These are phyloP conservation scores for Pangasius mekongensis DNA, from an alignment of 2,797 vertebrate genomes.

Conservation along the genomic window DNA sequence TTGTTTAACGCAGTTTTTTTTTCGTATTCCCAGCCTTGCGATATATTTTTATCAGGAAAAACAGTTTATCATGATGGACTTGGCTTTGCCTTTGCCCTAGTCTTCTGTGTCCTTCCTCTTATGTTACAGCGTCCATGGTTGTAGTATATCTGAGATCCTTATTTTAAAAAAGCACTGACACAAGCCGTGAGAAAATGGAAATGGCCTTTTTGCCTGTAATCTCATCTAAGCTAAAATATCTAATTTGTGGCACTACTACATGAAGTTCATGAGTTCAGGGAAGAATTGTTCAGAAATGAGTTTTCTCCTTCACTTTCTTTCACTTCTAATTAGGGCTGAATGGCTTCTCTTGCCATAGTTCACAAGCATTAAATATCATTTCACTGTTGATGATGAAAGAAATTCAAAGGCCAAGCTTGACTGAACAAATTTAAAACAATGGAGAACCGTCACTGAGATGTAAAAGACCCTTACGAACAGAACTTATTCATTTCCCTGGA, in stretches of 20 bases:
- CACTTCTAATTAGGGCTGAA: constrained; percentile 36
- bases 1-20: background rate
- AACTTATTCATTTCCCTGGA: constrained; percentile 43
- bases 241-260: background rate
- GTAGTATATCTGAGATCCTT: background rate
- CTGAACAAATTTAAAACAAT: constrained; percentile 35
- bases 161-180: constrained; percentile 13
- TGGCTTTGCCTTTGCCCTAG: constrained; percentile 11
- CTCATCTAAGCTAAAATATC: constrained; percentile 20
- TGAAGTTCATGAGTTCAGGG: constrained; percentile 12
- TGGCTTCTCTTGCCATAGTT: constrained; percentile 8
- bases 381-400: constrained; percentile 32
- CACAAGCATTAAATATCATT: constrained; percentile 12
- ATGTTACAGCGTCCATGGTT: background rate
- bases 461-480: constrained; percentile 37
- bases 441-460: background rate
- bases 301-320: background rate
- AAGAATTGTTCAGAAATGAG: constrained; percentile 1
- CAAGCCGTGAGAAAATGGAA: constrained; percentile 45
- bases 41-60: constrained; percentile 4
- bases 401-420: constrained; percentile 11
- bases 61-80: constrained; percentile 28
- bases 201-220: constrained; percentile 20
- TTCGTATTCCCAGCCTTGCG: background rate
- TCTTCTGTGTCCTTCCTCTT: background rate